These are phyloP conservation scores for Acronicta alni DNA, from an alignment of 2,888 invertebrate species.

Conservation along the genomic window DNA sequence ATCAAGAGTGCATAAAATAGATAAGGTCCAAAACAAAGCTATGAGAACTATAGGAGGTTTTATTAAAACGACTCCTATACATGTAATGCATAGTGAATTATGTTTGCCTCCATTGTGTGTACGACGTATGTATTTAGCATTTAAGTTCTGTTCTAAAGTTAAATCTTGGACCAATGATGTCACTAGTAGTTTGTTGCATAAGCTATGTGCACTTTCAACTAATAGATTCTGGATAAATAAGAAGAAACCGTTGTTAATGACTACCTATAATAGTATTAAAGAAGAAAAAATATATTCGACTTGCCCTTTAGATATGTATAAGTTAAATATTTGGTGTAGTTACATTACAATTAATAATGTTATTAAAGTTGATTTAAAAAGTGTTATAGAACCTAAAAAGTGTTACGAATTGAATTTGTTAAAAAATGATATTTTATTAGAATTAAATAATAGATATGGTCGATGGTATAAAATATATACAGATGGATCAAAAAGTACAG, in stretches of 20 bases:
- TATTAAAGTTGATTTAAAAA: too few relatives aligned
- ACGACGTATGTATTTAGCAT: background rate
- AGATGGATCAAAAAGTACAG: too few relatives aligned
- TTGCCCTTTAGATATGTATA: background rate
- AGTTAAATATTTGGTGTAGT: background rate
- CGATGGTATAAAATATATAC: too few relatives aligned
- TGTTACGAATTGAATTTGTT: too few relatives aligned
- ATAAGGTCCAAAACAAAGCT: background rate
- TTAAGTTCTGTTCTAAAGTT: background rate
- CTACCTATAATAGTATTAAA: background rate
- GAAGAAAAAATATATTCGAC: background rate
- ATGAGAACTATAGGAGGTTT: background rate
- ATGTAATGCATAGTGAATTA: background rate
- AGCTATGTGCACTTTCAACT: background rate
- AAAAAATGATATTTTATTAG: too few relatives aligned
- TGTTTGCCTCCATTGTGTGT: background rate
- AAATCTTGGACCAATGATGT: background rate
- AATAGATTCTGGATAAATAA: background rate
- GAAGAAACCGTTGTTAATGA: background rate
- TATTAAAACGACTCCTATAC: background rate
- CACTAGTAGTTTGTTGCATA: background rate
- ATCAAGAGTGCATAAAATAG: background rate
- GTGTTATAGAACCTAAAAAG: too few relatives aligned
- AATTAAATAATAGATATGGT: too few relatives aligned
- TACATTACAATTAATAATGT: too few relatives aligned